These are phyloP conservation scores for Bombus pascuorum DNA, from an alignment of 1,140 invertebrate genomes.

Conservation along the genomic window DNA sequence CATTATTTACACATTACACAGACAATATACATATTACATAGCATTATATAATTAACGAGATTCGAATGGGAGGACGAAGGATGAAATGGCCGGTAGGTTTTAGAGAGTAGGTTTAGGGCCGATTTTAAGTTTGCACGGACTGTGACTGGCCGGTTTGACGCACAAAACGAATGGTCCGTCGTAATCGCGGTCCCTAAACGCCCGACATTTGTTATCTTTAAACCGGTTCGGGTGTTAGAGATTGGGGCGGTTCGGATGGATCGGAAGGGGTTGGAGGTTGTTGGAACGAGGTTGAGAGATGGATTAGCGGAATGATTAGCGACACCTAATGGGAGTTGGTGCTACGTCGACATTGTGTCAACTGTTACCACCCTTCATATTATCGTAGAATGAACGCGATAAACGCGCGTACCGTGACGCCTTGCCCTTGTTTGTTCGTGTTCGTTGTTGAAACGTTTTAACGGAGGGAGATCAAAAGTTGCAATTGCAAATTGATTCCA, in stretches of 20 bases:
- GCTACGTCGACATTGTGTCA: conserved; percentile 35
- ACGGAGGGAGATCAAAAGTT: neutral
- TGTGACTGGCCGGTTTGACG: conserved; percentile 24
- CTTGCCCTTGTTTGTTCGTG: neutral
- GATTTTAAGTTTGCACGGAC: conserved; percentile 40
- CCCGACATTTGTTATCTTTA: conserved; percentile 76
- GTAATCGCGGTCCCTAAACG: conserved; percentile 69
- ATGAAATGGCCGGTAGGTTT: conserved; percentile 20
- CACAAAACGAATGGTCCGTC: conserved; percentile 69
- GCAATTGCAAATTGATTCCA: conserved; percentile 3
- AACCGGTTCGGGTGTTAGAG: conserved; percentile 53
- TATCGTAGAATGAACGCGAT: neutral
- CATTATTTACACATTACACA: no score
- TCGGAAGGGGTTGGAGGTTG: conserved; percentile 7
- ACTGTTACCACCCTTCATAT: conserved; percentile 19
- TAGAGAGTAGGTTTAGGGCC: neutral
- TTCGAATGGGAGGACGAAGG: neutral
- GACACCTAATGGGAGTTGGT: conserved; percentile 62
- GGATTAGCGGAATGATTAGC: conserved; percentile 71
- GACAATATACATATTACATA: no score
- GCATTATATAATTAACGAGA: conserved; percentile 39
- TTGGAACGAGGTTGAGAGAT: conserved; percentile 34
- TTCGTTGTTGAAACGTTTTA: neutral
- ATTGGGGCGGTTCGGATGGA: conserved; percentile 16
- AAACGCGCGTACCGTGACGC: neutral